Evolutionary conservation across 1,140 invertebrate genomes (phyloP).

Genomic region (Periplaneta americana): DNA sequence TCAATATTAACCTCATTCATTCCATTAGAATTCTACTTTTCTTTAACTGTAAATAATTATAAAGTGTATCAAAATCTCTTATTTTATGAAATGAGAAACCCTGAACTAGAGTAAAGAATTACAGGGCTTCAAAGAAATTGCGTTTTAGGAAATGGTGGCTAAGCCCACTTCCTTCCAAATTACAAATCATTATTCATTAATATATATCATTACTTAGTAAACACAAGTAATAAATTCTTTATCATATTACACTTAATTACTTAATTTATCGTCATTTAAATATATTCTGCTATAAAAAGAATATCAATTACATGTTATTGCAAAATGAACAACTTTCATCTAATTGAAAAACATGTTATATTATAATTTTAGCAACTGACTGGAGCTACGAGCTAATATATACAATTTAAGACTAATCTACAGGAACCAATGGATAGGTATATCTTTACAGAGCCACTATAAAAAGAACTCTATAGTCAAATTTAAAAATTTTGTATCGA

Average conservation of each 20-base stretch:
- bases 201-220: not conserved
- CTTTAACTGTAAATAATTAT: not conserved
- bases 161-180: not conserved
- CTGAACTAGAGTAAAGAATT: not conserved
- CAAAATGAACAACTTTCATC: not conserved
- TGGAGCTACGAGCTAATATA: not conserved
- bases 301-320: too few species aligned
- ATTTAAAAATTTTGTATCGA: not conserved
- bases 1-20: too few species aligned
- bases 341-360: not conserved
- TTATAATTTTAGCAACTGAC: too few species aligned
- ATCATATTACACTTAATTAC: not conserved
- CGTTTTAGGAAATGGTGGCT: not conserved
- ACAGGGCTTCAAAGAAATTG: not conserved
- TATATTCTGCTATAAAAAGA: not conserved
- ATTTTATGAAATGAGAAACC: not conserved
- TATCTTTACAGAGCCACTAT: not conserved
- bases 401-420: not conserved
- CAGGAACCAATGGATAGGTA: not conserved
- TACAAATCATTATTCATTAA: not conserved
- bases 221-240: not conserved
- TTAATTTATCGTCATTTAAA: not conserved
- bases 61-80: not conserved
- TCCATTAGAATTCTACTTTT: not conserved
- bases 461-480: not conserved